Evolutionary conservation across 1,140 invertebrate species (phyloP).

Genomic region (Rhyacophila brunnea): DNA sequence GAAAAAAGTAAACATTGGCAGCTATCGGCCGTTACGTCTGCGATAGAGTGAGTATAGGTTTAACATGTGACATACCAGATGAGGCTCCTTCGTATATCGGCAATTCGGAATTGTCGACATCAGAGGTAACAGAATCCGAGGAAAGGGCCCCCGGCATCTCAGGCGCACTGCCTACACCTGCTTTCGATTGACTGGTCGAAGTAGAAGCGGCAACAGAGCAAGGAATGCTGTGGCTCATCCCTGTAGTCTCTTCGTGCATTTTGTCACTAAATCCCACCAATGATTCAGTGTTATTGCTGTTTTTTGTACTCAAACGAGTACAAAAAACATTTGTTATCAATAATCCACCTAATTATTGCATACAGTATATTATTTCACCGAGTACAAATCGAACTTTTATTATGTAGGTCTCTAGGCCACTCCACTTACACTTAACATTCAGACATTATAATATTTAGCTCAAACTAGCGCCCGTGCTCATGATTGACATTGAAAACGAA

Average conservation of each 20-base stretch:
- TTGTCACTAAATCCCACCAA: conserved; percentile 11
- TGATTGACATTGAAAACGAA: conserved; percentile 25
- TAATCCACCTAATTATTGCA: conserved; percentile 12
- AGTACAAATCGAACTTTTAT: conserved; percentile 23
- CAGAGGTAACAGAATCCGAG: conserved; percentile 5
- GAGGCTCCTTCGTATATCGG: conserved; percentile 10
- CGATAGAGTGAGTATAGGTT: background rate
- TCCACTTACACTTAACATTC: conserved; percentile 28
- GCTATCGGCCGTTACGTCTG: too few species aligned
- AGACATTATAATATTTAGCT: conserved; percentile 26
- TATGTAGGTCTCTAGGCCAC: conserved; percentile 31
- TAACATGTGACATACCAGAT: conserved; percentile 9
- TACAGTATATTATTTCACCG: conserved; percentile 18
- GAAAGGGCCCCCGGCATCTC: conserved; percentile 1
- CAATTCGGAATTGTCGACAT: conserved; percentile 9
- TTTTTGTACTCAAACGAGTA: conserved; percentile 25
- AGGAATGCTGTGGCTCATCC: conserved; percentile 12
- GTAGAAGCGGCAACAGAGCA: conserved; percentile 24
- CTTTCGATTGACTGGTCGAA: conserved; percentile 19
- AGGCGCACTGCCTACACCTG: conserved; percentile 7
- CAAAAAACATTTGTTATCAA: conserved; percentile 14
- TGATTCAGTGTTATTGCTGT: conserved; percentile 11
- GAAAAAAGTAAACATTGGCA: too few species aligned
- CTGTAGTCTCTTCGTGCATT: conserved; percentile 22
- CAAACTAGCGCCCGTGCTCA: conserved; percentile 21